These are phyloP conservation scores for Neolamprologus brichardi DNA, from an alignment of 2,113 vertebrate species.

Conservation along the genomic window DNA sequence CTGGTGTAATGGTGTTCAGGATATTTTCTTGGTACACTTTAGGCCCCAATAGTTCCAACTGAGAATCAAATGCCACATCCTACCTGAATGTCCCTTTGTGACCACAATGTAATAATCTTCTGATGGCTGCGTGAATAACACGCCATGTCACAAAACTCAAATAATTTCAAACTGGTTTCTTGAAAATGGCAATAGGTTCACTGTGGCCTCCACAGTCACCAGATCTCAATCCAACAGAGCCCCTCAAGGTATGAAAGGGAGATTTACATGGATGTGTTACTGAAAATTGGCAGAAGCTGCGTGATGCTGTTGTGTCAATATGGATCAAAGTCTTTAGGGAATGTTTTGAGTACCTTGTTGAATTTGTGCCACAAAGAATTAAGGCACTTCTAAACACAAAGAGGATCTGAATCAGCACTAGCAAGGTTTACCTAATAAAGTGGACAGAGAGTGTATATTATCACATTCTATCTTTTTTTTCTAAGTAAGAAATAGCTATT, in stretches of 20 bases:
- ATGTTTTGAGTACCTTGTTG: accelerated
- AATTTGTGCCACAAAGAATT: neutral
- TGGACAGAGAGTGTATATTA: neutral
- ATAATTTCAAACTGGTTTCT: neutral
- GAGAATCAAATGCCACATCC: neutral
- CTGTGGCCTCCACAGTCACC: neutral
- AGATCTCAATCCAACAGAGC: neutral
- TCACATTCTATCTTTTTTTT: neutral
- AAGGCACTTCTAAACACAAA: neutral
- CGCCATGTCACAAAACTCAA: neutral
- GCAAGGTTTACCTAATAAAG: neutral
- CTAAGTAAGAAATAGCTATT: neutral
- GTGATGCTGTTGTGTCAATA: neutral
- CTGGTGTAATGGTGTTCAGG: neutral
- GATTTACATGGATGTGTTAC: neutral
- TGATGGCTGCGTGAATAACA: neutral
- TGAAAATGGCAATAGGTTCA: neutral
- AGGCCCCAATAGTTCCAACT: too few relatives aligned
- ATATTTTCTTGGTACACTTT: neutral
- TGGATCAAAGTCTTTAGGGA: neutral
- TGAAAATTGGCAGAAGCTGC: neutral
- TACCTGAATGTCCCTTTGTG: neutral
- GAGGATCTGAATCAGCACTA: neutral
- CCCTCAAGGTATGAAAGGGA: neutral
- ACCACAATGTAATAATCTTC: neutral